Percentiles rank a stretch among this genome's conserved stretches.
phyloP scores from a whole-genome alignment of 2,113 vertebrate species.

The Camarhynchus parvulus region DNA sequence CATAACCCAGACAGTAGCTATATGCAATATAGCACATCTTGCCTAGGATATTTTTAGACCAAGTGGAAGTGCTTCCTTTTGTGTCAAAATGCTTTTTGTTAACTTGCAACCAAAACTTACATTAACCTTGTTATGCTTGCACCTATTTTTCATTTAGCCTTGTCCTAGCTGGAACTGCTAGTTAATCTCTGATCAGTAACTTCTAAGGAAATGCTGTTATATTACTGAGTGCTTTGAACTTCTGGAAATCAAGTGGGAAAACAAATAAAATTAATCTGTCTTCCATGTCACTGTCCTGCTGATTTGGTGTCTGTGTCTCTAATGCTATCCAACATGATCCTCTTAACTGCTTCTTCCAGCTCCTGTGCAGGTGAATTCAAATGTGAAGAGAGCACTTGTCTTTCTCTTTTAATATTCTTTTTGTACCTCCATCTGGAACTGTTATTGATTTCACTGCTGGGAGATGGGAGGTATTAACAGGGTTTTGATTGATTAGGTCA shows the following conservation, averaged over 20 bases:
- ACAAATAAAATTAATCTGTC: not conserved
- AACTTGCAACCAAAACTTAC: not conserved
- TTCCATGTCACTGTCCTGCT: not conserved
- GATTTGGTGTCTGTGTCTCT: not conserved
- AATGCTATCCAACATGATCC: not conserved
- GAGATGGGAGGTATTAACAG: not conserved
- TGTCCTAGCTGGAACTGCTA: not conserved
- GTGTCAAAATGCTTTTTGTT: not conserved
- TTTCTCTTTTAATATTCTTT: not conserved
- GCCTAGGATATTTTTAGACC: not conserved
- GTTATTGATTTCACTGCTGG: not conserved
- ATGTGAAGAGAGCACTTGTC: not conserved
- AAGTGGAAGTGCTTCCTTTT: not conserved
- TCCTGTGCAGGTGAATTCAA: not conserved
- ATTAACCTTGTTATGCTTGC: not conserved
- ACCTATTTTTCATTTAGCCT: rapidly evolving
- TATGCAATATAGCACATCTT: not conserved
- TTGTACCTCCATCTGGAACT: not conserved
- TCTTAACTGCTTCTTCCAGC: not conserved
- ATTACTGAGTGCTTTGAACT: not conserved
- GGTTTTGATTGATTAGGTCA: not conserved
- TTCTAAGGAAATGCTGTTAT: not conserved
- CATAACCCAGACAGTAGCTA: not conserved
- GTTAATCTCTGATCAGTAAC: not conserved
- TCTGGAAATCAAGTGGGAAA: not conserved